Conservation (phyloP, 1,140 invertebrate genomes). For the Ceratoteleas bidentatus region DNA sequence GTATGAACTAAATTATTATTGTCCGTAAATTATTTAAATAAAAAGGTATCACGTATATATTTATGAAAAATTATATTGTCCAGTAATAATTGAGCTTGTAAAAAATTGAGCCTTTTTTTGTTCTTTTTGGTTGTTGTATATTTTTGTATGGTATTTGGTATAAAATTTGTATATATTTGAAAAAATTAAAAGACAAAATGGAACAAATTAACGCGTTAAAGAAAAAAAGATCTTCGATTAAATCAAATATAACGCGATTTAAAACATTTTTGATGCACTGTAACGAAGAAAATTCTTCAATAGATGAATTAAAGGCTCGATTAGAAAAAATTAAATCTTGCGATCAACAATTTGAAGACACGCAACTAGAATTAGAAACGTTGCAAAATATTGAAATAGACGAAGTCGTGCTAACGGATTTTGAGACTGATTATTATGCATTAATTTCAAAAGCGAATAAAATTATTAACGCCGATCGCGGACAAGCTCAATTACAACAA, state of each 20-base stretch:
- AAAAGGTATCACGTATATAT: no score
- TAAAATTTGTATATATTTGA: no score
- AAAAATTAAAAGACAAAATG: no score
- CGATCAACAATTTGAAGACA: slow-evolving; percentile 2
- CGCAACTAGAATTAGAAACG: not conserved
- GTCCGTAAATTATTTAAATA: no score
- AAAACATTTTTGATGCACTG: not conserved
- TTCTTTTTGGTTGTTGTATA: no score
- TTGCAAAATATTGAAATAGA: not conserved
- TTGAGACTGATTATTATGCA: not conserved
- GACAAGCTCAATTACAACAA: not conserved
- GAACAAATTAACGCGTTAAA: not conserved
- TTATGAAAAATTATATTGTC: no score
- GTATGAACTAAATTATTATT: no score
- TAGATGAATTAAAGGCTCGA: not conserved
- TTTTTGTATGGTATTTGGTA: no score
- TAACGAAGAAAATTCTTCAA: not conserved
- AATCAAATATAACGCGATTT: not conserved
- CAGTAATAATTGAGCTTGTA: no score
- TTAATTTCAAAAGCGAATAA: not conserved
- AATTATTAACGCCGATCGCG: not conserved
- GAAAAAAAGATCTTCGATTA: not conserved
- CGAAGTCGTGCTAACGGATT: not conserved
- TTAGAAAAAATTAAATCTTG: not conserved
- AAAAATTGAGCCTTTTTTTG: no score